phyloP scores from a whole-genome alignment of 1,140 invertebrate species.

The Habropoda laboriosa region DNA sequence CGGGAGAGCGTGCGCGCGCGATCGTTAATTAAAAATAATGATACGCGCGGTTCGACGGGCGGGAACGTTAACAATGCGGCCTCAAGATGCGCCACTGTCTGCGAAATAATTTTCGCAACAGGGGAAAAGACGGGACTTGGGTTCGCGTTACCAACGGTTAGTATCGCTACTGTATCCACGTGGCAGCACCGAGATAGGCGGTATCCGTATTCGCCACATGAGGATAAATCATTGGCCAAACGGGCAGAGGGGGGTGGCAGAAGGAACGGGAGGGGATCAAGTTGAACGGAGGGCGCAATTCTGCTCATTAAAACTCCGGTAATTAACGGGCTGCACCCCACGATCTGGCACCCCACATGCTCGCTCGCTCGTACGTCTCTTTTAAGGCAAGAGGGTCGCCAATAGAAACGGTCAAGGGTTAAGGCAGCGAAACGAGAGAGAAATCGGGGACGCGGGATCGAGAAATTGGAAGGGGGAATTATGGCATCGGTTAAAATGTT shows the following conservation, averaged over 20 bases:
- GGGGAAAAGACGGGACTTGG: conserved; percentile 10
- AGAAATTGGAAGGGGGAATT: background rate
- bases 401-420: conserved; percentile 32
- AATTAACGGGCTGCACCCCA: conserved; percentile 59
- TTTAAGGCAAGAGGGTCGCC: conserved; percentile 31
- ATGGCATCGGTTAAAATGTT: too few relatives aligned
- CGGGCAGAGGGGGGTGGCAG: background rate
- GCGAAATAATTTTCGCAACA: conserved; percentile 40
- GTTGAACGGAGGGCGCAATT: conserved; percentile 48
- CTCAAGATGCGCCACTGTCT: conserved; percentile 54
- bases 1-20: conserved; percentile 22
- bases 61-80: conserved; percentile 52
- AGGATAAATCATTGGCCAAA: conserved; percentile 41
- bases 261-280: conserved; percentile 12
- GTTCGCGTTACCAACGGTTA: too few relatives aligned
- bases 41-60: conserved; percentile 44
- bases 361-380: conserved; percentile 22
- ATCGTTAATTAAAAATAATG: conserved; percentile 70
- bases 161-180: conserved; percentile 41
- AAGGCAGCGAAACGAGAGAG: background rate
- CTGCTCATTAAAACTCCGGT: conserved; percentile 72
- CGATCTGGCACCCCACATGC: conserved; percentile 38
- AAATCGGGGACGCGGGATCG: background rate
- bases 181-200: conserved; percentile 49
- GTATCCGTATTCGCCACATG: conserved; percentile 58